Percentiles rank a stretch among this genome's conserved stretches.
Evolutionary conservation across 1,140 invertebrate genomes (phyloP).

Genomic region (Colletes gigas): DNA sequence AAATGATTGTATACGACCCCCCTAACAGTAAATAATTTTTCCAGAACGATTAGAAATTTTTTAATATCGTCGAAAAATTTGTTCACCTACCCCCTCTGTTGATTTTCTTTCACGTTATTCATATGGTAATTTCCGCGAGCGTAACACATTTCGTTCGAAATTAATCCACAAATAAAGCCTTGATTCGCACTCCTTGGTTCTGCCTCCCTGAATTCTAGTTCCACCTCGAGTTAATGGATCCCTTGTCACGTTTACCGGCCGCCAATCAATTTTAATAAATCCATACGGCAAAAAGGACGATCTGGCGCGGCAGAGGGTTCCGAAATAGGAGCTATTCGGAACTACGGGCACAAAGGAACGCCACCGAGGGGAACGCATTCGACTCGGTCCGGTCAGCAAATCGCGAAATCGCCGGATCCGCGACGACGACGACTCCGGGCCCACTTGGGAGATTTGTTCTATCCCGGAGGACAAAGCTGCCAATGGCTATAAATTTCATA

Average conservation of each 20-base stretch:
- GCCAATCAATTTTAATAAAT: slow-evolving; percentile 31
- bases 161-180: no score
- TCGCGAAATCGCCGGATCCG: slow-evolving; percentile 57
- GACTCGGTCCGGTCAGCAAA: slow-evolving; percentile 42
- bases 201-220: background rate
- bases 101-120: no score
- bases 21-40: no score
- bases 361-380: slow-evolving; percentile 36
- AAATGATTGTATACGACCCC: no score
- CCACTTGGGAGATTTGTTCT: slow-evolving; percentile 53
- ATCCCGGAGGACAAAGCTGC: slow-evolving; percentile 64
- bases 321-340: background rate
- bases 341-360: background rate
- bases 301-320: no score
- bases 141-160: no score
- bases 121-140: no score
- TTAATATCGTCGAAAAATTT: no score
- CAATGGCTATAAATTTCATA: slow-evolving; percentile 71
- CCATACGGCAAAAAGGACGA: background rate
- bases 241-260: background rate
- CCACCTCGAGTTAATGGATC: background rate
- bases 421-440: background rate
- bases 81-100: no score
- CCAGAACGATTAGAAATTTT: no score
- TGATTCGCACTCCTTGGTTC: no score